phyloP scores from a whole-genome alignment of 2,888 invertebrate genomes.

The Agrotis exclamationis region DNA sequence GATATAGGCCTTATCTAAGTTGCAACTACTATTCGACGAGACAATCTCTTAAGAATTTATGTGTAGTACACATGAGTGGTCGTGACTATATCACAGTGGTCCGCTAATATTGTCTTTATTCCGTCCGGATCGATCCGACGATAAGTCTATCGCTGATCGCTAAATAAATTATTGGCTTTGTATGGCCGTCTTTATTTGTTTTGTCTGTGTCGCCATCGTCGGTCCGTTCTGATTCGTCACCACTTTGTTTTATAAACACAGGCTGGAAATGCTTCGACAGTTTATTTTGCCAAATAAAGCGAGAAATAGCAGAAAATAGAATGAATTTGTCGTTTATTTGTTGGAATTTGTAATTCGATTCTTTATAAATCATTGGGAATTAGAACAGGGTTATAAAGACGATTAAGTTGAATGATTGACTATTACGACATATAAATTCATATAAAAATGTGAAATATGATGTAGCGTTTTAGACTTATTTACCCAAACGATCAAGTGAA shows the following conservation, averaged over 20 bases:
- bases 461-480: no score
- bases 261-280: conserved; percentile 21
- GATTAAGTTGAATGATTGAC: background rate
- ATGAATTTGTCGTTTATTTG: background rate
- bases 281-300: conserved; percentile 17
- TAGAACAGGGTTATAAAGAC: background rate
- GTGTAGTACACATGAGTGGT: background rate
- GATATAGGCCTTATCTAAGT: background rate
- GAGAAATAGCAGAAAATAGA: background rate
- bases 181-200: conserved; percentile 57
- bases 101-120: conserved; percentile 50
- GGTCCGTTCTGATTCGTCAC: conserved; percentile 46
- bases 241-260: conserved; percentile 46
- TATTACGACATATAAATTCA: no score
- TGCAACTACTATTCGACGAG: background rate
- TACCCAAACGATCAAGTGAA: background rate
- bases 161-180: conserved; percentile 58
- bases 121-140: conserved; percentile 30
- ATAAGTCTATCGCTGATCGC: conserved; percentile 53
- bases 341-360: no score
- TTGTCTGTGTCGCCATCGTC: conserved; percentile 31
- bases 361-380: background rate
- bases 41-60: background rate
- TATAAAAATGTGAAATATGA: no score
- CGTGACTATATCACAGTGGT: conserved; percentile 10